Conservation (phyloP, 2,797 vertebrate genomes). For the Peromyscus melanophrys region DNA sequence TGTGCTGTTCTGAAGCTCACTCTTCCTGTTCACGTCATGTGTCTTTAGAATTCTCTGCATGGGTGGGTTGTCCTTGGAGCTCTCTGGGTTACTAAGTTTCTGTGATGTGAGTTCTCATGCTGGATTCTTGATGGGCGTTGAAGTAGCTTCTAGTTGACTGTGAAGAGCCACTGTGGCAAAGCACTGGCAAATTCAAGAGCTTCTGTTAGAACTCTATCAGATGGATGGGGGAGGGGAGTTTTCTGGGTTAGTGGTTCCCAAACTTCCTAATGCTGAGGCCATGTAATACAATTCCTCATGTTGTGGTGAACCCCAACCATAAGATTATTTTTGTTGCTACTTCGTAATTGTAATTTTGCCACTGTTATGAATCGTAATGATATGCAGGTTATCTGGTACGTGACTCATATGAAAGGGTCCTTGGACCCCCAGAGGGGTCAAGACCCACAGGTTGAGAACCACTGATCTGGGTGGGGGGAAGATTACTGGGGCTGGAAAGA, state of each 20-base stretch:
- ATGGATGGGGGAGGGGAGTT: neutral
- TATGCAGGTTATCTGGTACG: neutral
- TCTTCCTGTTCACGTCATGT: neutral
- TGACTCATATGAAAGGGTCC: neutral
- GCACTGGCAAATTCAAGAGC: rapidly evolving
- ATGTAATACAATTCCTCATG: neutral
- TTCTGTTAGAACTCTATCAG: rapidly evolving
- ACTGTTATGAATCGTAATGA: neutral
- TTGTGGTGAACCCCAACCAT: too few species aligned
- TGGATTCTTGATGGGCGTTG: neutral
- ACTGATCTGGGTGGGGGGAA: neutral
- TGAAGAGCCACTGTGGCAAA: neutral
- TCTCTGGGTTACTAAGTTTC: neutral
- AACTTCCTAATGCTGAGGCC: too few species aligned
- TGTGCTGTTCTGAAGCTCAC: neutral
- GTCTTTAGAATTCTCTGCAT: neutral
- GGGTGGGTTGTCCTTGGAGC: neutral
- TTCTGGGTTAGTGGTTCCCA: neutral
- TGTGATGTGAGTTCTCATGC: neutral
- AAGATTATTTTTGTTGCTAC: neutral
- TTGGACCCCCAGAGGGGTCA: neutral
- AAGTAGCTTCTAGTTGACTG: neutral
- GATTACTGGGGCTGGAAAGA: neutral
- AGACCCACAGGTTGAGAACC: neutral
- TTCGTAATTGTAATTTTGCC: neutral